These are phyloP conservation scores for Lacanobia wlatinum DNA, from an alignment of 2,888 invertebrate species.

Conservation along the genomic window DNA sequence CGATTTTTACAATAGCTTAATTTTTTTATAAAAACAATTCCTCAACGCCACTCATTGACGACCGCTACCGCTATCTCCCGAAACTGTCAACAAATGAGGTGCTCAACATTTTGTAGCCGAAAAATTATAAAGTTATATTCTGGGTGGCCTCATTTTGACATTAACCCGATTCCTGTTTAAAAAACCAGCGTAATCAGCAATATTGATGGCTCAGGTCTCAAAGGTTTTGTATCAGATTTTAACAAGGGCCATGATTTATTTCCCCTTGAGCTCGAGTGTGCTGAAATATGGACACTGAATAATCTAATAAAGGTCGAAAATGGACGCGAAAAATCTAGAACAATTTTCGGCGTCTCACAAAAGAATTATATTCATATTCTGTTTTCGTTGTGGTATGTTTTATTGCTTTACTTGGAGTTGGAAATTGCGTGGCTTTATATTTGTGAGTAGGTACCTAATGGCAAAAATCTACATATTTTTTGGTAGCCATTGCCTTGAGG, in stretches of 20 bases:
- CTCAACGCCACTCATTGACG: not conserved
- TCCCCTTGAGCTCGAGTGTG: not conserved
- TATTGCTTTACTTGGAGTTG: slow-evolving; percentile 37
- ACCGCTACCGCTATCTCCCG: too few species aligned
- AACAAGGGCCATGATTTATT: slow-evolving; percentile 49
- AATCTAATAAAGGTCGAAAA: slow-evolving; percentile 38
- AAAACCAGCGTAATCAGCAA: not conserved
- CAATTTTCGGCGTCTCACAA: slow-evolving; percentile 30
- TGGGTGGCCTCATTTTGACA: not conserved
- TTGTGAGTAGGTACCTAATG: not conserved
- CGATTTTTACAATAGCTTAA: too few species aligned
- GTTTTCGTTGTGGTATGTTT: slow-evolving; percentile 23
- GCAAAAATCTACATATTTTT: slow-evolving; percentile 12
- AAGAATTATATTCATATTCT: slow-evolving; percentile 33
- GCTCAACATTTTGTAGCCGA: slow-evolving; percentile 2
- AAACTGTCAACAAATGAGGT: not conserved
- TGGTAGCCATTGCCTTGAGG: not conserved
- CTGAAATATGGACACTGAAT: slow-evolving; percentile 45
- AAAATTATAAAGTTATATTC: slow-evolving; percentile 2
- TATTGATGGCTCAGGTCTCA: slow-evolving; percentile 35
- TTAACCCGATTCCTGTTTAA: slow-evolving; percentile 24
- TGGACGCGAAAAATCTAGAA: slow-evolving; percentile 28
- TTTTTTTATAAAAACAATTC: not conserved
- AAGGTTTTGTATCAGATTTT: slow-evolving; percentile 46
- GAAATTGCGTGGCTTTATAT: slow-evolving; percentile 25